Evolutionary conservation across 1,140 invertebrate genomes (phyloP), one percentile per base, ranked within the genome.

Genomic region (Zelostemma sp.): DNA sequence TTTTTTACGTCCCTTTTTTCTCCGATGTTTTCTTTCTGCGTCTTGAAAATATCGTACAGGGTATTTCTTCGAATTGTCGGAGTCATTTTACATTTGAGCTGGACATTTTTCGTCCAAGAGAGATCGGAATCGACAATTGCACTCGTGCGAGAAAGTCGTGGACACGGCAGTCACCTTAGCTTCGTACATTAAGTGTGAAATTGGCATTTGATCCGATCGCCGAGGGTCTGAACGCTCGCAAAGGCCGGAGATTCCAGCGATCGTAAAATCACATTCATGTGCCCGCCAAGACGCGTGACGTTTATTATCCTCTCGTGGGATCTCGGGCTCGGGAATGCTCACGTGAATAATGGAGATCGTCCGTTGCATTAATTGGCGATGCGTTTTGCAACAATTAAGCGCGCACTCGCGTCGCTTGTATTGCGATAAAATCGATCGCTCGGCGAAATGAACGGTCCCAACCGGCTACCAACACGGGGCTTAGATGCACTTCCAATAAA

Each of bases 301-400:
- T 55, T 43, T 59, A 19, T 55, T 60, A 64, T 60, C 55, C 60
- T 40, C 46, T 38, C 40, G 43, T 55, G 60, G 60, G 48, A 64
- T 70, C 68, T 64, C 25, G 28, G 18, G 35, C 67, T 63, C 31
- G 31, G 18, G 48, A 41, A 51, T 50, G 45, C 46, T 47, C 64
- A 60, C 61, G 71, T 59, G 58, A 66, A 60, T 56, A 69, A 66
- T 62, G 58, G 21, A 50, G 56, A 47, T 63, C 38, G 65, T 56
- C 35, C 33, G 18, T 48, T 59, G 63, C 56, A 67, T 78, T 78
- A 78, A 78, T 76, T 73, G 74, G 58, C 65, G 62, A 66, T 71
- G 69, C 72, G 64, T 66, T 70, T 50, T 61, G 43, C 59, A 64
- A 68, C 76, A 66, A 78, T 78, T 76, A 77, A 76, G 60, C 43